Percentiles rank a stretch among this genome's conserved stretches.
These are phyloP conservation scores for Forbesichthys papilliferus DNA, from an alignment of 2,113 vertebrate species.

Conservation along the genomic window DNA sequence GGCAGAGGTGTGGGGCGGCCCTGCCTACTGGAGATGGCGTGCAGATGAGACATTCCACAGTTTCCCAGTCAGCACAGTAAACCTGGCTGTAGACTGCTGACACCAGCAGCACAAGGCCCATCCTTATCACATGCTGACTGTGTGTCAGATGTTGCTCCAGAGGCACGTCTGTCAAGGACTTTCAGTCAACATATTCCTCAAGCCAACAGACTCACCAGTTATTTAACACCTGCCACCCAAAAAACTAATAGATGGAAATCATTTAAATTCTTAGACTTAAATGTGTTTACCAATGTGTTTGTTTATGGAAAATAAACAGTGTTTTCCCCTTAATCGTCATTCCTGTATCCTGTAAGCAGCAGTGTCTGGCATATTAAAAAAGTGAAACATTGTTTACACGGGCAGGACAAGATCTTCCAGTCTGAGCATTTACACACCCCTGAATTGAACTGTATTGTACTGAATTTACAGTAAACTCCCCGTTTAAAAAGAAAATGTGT, in stretches of 20 bases:
- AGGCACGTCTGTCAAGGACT: slow-evolving; percentile 31
- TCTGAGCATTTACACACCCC: slow-evolving; percentile 35
- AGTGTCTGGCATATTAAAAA: slow-evolving; percentile 24
- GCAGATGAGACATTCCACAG: slow-evolving; percentile 75
- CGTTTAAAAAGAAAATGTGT: slow-evolving; percentile 43
- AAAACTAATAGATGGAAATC: slow-evolving; percentile 1
- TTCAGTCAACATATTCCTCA: slow-evolving; percentile 51
- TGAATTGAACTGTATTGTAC: slow-evolving; percentile 9
- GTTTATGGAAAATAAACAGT: slow-evolving; percentile 37
- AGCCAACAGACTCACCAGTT: slow-evolving; percentile 44
- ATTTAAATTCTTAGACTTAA: slow-evolving; percentile 3
- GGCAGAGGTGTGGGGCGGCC: slow-evolving; percentile 4
- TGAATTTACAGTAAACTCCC: slow-evolving; percentile 30
- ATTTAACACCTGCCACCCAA: slow-evolving; percentile 16
- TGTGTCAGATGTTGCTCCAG: slow-evolving; percentile 44
- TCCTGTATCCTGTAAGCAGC: slow-evolving; percentile 1
- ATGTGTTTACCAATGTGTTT: slow-evolving; percentile 10
- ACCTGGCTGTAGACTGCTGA: slow-evolving; percentile 56
- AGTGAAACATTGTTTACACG: slow-evolving; percentile 48
- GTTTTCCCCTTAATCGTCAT: slow-evolving; percentile 26
- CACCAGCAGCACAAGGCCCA: slow-evolving; percentile 49
- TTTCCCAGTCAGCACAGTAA: slow-evolving; percentile 53
- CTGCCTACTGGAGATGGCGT: slow-evolving; percentile 51
- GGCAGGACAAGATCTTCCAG: slow-evolving; percentile 28
- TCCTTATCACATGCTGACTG: slow-evolving; percentile 34